A percentile compares a stretch with the other conserved stretches of the same genome.
Conservation (phyloP, 2,888 invertebrate genomes). For the Cenopis cana region DNA sequence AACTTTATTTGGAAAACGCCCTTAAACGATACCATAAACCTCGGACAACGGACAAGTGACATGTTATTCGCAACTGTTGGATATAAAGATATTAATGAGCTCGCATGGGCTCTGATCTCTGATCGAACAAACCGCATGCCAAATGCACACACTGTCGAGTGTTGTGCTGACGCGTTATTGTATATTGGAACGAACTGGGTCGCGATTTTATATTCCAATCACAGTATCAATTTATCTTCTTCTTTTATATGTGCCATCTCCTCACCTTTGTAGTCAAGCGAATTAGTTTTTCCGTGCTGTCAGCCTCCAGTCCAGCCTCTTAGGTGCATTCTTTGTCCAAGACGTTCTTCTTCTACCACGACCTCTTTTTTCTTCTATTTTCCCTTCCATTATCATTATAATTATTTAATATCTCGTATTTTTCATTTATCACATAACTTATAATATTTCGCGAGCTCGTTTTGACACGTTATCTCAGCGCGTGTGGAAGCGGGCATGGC, state of each 20-base stretch:
- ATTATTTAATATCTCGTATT: too few relatives aligned
- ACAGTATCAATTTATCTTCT: too few relatives aligned
- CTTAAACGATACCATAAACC: conserved; percentile 39
- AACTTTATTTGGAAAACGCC: too few relatives aligned
- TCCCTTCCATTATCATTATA: too few relatives aligned
- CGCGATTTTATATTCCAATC: neutral
- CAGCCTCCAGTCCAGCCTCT: too few relatives aligned
- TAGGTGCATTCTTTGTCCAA: too few relatives aligned
- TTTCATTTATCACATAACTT: too few relatives aligned
- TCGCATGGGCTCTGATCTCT: conserved; percentile 21
- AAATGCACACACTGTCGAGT: conserved; percentile 48
- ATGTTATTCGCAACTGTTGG: conserved; percentile 24
- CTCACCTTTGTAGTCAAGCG: too few relatives aligned
- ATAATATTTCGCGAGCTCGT: neutral
- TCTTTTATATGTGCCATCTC: too few relatives aligned
- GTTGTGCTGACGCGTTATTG: conserved; percentile 33
- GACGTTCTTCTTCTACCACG: too few relatives aligned
- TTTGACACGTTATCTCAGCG: neutral
- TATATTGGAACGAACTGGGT: conserved; percentile 46
- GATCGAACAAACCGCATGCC: conserved; percentile 47
- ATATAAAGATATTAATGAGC: conserved; percentile 37
- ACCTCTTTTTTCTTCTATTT: too few relatives aligned
- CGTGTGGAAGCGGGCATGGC: neutral
- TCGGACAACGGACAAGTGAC: conserved; percentile 19
- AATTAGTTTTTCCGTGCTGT: too few relatives aligned